Evolutionary conservation across 1,140 invertebrate genomes (phyloP).

Genomic region (Proctacanthus coquilletti): DNA sequence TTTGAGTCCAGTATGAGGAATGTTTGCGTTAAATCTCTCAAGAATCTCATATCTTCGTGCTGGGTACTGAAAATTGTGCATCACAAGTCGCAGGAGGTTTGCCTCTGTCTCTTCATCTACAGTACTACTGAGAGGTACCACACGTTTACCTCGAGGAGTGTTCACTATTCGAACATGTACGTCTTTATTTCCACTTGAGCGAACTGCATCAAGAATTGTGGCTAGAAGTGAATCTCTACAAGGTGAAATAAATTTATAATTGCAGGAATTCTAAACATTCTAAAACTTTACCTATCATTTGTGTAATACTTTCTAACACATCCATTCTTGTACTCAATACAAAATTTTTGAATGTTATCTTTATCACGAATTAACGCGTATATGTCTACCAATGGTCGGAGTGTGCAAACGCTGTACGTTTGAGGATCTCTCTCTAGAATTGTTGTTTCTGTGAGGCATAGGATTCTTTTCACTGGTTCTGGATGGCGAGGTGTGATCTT

Average conservation of each 20-base stretch:
- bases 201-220: conserved; percentile 86
- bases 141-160: conserved; percentile 67
- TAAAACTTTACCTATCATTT: conserved; percentile 43
- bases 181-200: conserved; percentile 91
- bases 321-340: conserved; percentile 88
- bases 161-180: conserved; percentile 85
- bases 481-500: conserved; percentile 65
- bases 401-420: conserved; percentile 77
- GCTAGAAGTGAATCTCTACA: conserved; percentile 86
- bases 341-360: conserved; percentile 85
- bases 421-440: conserved; percentile 91
- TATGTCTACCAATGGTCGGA: conserved; percentile 76
- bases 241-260: conserved; percentile 10
- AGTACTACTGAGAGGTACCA: conserved; percentile 72
- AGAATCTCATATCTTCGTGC: conserved; percentile 52
- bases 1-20: conserved; percentile 92
- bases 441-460: conserved; percentile 94
- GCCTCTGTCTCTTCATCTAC: conserved; percentile 95
- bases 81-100: conserved; percentile 34
- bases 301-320: conserved; percentile 75
- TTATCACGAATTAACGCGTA: conserved; percentile 82
- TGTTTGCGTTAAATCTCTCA: conserved; percentile 89
- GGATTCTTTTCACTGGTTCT: conserved; percentile 64
- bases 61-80: conserved; percentile 27
- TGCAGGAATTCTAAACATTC: conserved; percentile 8